These are phyloP conservation scores for Columbina picui DNA, from an alignment of 2,113 vertebrate species.

Conservation along the genomic window DNA sequence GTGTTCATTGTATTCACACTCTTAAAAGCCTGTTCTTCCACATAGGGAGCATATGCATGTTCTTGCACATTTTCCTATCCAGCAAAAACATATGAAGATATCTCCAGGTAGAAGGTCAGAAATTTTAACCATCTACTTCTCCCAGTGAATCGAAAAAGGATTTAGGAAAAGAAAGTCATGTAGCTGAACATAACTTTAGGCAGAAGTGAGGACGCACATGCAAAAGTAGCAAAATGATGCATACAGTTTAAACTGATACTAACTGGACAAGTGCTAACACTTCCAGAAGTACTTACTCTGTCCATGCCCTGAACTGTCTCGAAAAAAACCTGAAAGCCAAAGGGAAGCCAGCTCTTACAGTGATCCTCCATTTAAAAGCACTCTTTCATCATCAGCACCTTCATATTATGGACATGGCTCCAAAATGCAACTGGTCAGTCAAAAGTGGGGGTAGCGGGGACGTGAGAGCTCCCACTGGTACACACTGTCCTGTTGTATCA, in stretches of 20 bases:
- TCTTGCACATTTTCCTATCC: not conserved
- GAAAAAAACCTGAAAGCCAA: not conserved
- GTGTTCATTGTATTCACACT: not conserved
- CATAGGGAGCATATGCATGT: not conserved
- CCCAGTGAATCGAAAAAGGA: not conserved
- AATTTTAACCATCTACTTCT: not conserved
- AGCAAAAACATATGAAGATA: not conserved
- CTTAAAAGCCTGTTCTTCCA: not conserved
- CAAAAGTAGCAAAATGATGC: not conserved
- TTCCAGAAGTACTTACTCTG: not conserved
- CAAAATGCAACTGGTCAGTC: not conserved
- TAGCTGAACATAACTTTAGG: not conserved
- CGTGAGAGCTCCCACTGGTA: not conserved
- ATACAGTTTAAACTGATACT: not conserved
- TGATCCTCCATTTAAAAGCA: not conserved
- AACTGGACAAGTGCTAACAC: not conserved
- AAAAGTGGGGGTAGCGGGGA: not conserved
- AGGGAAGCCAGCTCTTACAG: not conserved
- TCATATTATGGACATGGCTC: not conserved
- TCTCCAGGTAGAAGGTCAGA: not conserved
- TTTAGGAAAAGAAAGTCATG: not conserved
- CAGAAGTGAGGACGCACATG: not conserved
- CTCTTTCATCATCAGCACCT: fast-evolving
- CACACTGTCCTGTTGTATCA: not conserved
- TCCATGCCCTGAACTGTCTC: not conserved